A percentile compares a stretch with the other conserved stretches of the same genome.
phyloP scores from a whole-genome alignment of 2,113 vertebrate species.

The Nematolebias whitei region DNA sequence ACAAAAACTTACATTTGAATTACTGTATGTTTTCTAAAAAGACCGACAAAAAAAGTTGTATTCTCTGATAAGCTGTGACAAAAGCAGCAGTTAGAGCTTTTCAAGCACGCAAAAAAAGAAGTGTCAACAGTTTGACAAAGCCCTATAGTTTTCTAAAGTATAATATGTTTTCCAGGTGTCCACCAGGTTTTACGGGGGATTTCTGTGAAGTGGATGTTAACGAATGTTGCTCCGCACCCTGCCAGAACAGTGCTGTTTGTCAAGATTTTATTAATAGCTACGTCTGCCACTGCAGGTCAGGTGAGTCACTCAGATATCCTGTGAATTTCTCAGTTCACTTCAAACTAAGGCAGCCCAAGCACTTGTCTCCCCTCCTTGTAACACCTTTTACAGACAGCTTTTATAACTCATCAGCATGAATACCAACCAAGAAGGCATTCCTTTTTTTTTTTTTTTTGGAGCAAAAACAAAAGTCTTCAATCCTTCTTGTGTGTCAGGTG shows the following conservation, averaged over 20 bases:
- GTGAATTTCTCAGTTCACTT: constrained; percentile 48
- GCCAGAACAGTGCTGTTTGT: constrained; percentile 82
- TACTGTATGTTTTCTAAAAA: constrained; percentile 1
- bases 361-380: not conserved
- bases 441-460: constrained; percentile 8
- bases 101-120: constrained; percentile 13
- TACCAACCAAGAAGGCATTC: constrained; percentile 8
- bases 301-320: constrained; percentile 68
- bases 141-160: constrained; percentile 20
- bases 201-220: constrained; percentile 85
- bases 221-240: constrained; percentile 86
- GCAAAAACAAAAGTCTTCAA: constrained; percentile 9
- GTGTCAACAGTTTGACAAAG: constrained; percentile 39
- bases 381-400: constrained; percentile 21
- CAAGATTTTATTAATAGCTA: constrained; percentile 85
- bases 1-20: not conserved
- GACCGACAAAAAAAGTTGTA: not conserved
- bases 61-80: constrained; percentile 29
- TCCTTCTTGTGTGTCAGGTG: constrained; percentile 24
- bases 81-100: constrained; percentile 8
- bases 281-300: constrained; percentile 85
- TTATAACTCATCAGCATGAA: constrained; percentile 28
- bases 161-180: constrained; percentile 66
- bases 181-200: constrained; percentile 77
- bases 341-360: constrained; percentile 30